phyloP scores from a whole-genome alignment of 2,888 invertebrate species.

The Microctonus hyperodae region DNA sequence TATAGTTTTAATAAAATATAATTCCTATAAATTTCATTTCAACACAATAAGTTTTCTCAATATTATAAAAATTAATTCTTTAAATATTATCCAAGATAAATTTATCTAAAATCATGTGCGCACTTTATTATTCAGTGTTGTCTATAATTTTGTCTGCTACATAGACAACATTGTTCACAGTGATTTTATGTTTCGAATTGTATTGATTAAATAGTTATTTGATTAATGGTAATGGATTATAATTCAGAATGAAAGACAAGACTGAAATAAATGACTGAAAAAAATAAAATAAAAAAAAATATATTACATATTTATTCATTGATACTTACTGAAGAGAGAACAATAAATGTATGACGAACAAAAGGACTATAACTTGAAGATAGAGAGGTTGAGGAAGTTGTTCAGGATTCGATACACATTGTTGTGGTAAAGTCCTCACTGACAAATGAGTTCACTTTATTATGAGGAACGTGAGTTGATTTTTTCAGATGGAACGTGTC shows the following conservation, averaged over 20 bases:
- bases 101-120: not conserved
- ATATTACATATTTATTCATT: too few species aligned
- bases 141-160: not conserved
- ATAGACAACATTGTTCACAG: not conserved
- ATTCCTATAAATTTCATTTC: not conserved
- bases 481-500: not conserved
- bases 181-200: not conserved
- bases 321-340: not conserved
- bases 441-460: not conserved
- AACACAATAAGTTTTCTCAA: not conserved
- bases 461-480: not conserved
- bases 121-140: not conserved
- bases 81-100: not conserved
- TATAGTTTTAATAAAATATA: too few species aligned
- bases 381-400: not conserved
- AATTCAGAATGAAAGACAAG: not conserved
- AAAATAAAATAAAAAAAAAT: not conserved
- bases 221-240: too few species aligned
- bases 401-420: not conserved
- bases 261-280: not conserved
- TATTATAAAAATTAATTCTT: not conserved
- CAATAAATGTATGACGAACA: not conserved
- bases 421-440: not conserved
- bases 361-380: not conserved
- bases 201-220: too few species aligned